Evolutionary conservation across 2,113 vertebrate genomes (phyloP).

Genomic region (Rhinogobius similis): DNA sequence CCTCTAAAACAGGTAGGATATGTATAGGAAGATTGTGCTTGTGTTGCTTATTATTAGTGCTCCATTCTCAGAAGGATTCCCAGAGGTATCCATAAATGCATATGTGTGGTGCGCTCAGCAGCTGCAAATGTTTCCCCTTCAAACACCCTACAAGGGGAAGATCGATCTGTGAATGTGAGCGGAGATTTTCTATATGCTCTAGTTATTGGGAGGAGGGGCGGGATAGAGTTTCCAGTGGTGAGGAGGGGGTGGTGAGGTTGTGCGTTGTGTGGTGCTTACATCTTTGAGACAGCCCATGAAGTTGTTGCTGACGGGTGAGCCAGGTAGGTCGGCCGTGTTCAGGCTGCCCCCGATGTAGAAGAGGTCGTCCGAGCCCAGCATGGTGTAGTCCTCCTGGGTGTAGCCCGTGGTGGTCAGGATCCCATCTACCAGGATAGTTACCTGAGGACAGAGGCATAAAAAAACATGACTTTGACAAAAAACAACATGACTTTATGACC

Average conservation of each 20-base stretch:
- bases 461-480: no score
- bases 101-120: conserved; percentile 24
- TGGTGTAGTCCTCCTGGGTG: conserved; percentile 93
- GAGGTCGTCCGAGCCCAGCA: conserved; percentile 93
- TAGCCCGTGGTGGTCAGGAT: conserved; percentile 90
- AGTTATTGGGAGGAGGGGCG: conserved; percentile 28
- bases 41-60: conserved; percentile 44
- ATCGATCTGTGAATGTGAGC: conserved; percentile 49
- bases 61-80: conserved; percentile 45
- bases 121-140: conserved; percentile 58
- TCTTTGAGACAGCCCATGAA: conserved; percentile 96
- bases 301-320: conserved; percentile 95
- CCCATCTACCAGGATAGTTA: conserved; percentile 91
- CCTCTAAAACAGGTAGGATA: conserved; percentile 18
- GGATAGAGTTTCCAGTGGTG: conserved; percentile 50
- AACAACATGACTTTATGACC: no score
- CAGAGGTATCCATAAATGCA: conserved; percentile 47
- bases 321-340: conserved; percentile 91
- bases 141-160: conserved; percentile 56
- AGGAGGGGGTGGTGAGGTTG: conserved; percentile 33
- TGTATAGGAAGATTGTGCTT: conserved; percentile 20
- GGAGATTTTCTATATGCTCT: conserved; percentile 45
- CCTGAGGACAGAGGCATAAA: conserved; percentile 62
- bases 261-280: conserved; percentile 77
- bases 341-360: conserved; percentile 94